Base-by-base conservation (phyloP, 2,888 invertebrate genomes). In the Apotomis capreana region DNA sequence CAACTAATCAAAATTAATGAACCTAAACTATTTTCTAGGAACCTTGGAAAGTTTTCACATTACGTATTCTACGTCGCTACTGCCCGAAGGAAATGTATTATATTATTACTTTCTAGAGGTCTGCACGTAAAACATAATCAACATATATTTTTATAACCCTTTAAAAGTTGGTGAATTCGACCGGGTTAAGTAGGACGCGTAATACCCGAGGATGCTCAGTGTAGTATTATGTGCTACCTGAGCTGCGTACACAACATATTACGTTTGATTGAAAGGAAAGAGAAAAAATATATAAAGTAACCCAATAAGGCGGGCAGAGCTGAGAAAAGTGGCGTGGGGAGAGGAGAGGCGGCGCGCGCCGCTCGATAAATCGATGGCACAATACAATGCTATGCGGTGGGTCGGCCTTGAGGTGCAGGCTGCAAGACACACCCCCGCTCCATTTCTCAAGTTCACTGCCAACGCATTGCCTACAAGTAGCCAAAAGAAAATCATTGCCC, bases 331-430 rank as follows among this genome's bases (percentile, higher is more conserved):
- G 84, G 82, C 76, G 83, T 68, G 72, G 70, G 57, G 83, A 81
- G 82, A 78, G 80, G 82, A 73, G 78, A 81, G 81, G 84, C 89
- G 89, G 91, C 90, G 91, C 90, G 91, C 91, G 91, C 91, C 90
- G 91, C 83, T 92, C 92, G 87, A 92, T 92, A 92, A 92, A 93
- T 92, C 92, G 92, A 92, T 92, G 87, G 85, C 82, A 84, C 85
- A 87, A 88, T 87, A 91, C 87, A 90, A 89, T 87, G 87, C 83
- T 86, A 86, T 88, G 88, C 89, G 88, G 84, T 84, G 83, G 81
- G 81, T 79, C 85, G 90, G 87, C 92, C 91, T 92, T 92, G 92
- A 82, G 82, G 83, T 91, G 91, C 92, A 91, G 82, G 80, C 82
- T 89, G 89, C 90, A 91, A 89, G 91, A 92, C 92, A 92, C 92